A percentile compares a stretch with the other conserved stretches of the same genome.
Evolutionary conservation across 2,888 invertebrate species (phyloP).

Genomic region (Agrochola lychnidis): DNA sequence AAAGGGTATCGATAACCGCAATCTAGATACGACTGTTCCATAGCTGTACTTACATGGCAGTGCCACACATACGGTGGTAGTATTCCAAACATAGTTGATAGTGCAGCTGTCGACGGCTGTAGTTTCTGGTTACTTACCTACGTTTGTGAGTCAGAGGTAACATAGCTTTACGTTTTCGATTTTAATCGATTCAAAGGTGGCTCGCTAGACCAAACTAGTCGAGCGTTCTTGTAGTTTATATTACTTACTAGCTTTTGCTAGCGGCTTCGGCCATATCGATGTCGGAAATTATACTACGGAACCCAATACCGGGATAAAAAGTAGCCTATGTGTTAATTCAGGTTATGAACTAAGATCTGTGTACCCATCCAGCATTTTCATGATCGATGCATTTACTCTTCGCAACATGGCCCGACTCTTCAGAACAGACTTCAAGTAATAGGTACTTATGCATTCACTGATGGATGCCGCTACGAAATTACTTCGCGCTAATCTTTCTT

Average conservation of each 20-base stretch:
- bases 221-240: neutral
- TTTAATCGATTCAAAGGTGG: too few relatives aligned
- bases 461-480: too few relatives aligned
- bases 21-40: slow-evolving; percentile 10
- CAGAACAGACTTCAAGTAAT: neutral
- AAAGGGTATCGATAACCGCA: neutral
- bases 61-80: neutral
- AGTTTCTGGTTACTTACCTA: neutral
- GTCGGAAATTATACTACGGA: neutral
- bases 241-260: too few relatives aligned
- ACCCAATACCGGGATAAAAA: too few relatives aligned
- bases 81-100: slow-evolving; percentile 22
- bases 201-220: neutral
- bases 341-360: too few relatives aligned
- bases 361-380: too few relatives aligned
- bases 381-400: neutral
- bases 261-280: neutral
- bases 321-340: too few relatives aligned
- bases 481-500: too few relatives aligned
- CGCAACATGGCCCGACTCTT: neutral
- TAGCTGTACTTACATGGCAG: neutral
- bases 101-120: neutral
- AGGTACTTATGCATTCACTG: too few relatives aligned
- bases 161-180: neutral
- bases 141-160: slow-evolving; percentile 3